Evolutionary conservation across 1,140 invertebrate genomes (phyloP).

Genomic region (Hypothenemus hampei): DNA sequence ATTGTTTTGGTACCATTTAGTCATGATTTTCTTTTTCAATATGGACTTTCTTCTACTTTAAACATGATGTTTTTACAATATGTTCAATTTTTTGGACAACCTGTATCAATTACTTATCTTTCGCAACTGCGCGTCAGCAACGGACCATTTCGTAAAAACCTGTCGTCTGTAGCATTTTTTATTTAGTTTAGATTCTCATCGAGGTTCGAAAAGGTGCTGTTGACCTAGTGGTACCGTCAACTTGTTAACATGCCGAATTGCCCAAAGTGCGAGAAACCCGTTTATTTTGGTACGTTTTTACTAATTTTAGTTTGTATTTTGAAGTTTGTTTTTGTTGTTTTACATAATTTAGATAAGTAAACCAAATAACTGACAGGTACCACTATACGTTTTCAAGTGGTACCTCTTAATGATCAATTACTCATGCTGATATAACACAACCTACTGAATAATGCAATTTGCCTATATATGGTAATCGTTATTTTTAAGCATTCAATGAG

Average conservation of each 20-base stretch:
- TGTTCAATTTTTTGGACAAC: too few relatives aligned
- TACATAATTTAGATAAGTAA: too few relatives aligned
- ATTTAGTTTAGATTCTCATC: neutral
- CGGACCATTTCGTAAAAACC: neutral
- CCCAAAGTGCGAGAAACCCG: conserved; percentile 34
- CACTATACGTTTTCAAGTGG: too few relatives aligned
- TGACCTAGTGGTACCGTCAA: too few relatives aligned
- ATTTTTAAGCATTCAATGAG: neutral
- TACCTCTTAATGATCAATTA: neutral
- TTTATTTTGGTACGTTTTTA: conserved; percentile 34
- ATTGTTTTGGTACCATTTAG: neutral
- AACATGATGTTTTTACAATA: too few relatives aligned
- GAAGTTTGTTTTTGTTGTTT: too few relatives aligned
- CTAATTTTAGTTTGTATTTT: neutral
- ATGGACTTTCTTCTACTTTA: too few relatives aligned
- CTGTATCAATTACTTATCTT: conserved; percentile 6
- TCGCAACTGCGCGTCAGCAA: conserved; percentile 3
- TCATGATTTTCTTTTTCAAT: neutral
- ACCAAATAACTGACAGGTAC: too few relatives aligned
- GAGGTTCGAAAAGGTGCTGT: neutral
- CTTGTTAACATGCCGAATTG: conserved; percentile 30
- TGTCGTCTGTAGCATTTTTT: neutral
- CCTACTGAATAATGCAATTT: neutral
- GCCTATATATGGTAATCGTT: neutral
- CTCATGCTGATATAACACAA: neutral